These are phyloP conservation scores for Gymnarchus niloticus DNA, from an alignment of 2,113 vertebrate species.

Conservation along the genomic window DNA sequence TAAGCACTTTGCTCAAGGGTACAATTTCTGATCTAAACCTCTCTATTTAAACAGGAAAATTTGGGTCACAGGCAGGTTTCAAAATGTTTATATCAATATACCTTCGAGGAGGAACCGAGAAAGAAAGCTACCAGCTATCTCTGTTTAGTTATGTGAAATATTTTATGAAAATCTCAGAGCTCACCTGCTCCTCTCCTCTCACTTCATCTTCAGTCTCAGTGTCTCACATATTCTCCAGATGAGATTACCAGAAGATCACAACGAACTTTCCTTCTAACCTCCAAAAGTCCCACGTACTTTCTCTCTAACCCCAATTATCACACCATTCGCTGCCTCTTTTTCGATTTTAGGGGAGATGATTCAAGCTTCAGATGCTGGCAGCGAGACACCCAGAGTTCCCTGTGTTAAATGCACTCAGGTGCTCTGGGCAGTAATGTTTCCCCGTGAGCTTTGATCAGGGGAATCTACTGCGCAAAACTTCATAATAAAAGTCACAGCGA, in stretches of 20 bases:
- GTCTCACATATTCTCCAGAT: not conserved
- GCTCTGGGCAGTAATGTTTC: slow-evolving; percentile 1
- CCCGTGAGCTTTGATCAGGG: not conserved
- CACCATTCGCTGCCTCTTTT: not conserved
- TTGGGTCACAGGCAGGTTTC: not conserved
- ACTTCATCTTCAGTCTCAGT: not conserved
- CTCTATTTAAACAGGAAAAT: not conserved
- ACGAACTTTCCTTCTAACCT: not conserved
- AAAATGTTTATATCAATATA: not conserved
- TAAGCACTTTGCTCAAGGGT: slow-evolving; percentile 5
- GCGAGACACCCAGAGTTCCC: not conserved
- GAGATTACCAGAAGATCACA: not conserved
- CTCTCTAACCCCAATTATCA: not conserved
- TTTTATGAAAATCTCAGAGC: not conserved
- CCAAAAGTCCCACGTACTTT: not conserved
- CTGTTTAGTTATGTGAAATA: not conserved
- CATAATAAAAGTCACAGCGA: not conserved
- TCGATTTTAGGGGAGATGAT: too few species aligned
- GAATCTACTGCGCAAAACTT: not conserved
- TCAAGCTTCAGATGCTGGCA: not conserved
- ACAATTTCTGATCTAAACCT: not conserved
- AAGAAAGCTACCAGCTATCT: not conserved
- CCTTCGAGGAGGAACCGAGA: not conserved
- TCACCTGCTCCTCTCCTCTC: not conserved
- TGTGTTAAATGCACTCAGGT: not conserved